Evolutionary conservation across 1,140 invertebrate genomes (phyloP).

Genomic region (Propsilocerus akamusi): DNA sequence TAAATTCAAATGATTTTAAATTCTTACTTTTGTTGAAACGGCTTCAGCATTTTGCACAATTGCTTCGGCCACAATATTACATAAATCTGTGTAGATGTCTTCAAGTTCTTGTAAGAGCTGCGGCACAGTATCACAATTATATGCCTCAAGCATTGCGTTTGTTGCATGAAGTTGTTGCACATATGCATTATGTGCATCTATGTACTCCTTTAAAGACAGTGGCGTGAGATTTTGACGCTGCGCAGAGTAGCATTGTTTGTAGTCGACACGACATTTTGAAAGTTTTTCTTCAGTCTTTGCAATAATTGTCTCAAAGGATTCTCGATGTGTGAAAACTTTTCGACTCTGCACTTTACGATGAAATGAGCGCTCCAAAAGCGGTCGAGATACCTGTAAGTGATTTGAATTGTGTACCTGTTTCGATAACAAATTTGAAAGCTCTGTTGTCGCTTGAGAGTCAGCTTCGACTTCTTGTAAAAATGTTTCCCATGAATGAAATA

Average conservation of each 20-base stretch:
- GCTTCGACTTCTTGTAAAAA: slow-evolving; percentile 83
- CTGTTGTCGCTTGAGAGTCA: slow-evolving; percentile 75
- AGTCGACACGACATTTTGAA: slow-evolving; percentile 67
- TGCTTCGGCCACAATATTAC: slow-evolving; percentile 57
- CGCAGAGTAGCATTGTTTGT: slow-evolving; percentile 61
- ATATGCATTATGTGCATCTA: slow-evolving; percentile 85
- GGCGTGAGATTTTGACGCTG: slow-evolving; percentile 45
- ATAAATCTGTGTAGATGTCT: slow-evolving; percentile 69
- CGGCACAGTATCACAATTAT: slow-evolving; percentile 52
- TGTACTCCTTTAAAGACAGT: slow-evolving; percentile 54
- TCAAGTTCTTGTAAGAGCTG: slow-evolving; percentile 69
- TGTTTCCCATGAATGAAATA: slow-evolving; percentile 83
- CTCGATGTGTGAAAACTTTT: slow-evolving; percentile 80
- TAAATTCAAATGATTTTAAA: background rate
- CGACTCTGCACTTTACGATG: slow-evolving; percentile 83
- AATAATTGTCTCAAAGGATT: slow-evolving; percentile 78
- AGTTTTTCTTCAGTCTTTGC: slow-evolving; percentile 79
- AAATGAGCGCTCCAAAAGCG: slow-evolving; percentile 75
- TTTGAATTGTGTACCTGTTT: too few relatives aligned
- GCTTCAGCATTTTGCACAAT: slow-evolving; percentile 65
- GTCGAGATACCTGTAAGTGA: slow-evolving; percentile 49
- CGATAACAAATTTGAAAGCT: slow-evolving; percentile 65
- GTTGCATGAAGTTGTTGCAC: slow-evolving; percentile 81
- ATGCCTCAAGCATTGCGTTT: slow-evolving; percentile 66
- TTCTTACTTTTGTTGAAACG: slow-evolving; percentile 55